Base-by-base conservation (phyloP, 2,797 vertebrate species). In the Melanotaenia pygmaea region DNA sequence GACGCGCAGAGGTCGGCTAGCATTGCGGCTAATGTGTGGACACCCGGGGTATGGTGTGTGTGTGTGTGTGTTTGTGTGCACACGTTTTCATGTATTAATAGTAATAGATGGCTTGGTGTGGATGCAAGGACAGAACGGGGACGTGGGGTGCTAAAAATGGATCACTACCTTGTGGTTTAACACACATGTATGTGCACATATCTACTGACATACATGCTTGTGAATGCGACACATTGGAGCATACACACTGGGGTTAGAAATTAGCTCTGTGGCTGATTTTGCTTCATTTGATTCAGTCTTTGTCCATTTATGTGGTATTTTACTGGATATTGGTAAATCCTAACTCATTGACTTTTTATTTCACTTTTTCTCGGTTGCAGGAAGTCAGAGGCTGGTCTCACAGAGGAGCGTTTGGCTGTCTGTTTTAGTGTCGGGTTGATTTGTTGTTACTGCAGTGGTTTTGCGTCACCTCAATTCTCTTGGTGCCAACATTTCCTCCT, bases 81-180 rank as follows among this genome's bases (percentile, higher is more conserved):
- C 65, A 67, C 65, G 59, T 75, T 54, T 67, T 56, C 56, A 66
- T 76, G 83, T 77, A 76, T 91, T 88, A 91, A 89, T 81, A 43
- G 86, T 94, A 93, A 94, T 92, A 92, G 88, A 94, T 94, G 89
- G 82, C 84, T 76, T 85, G 81, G 86, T 84, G 81, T 81, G 84
- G 88, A 83, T 50, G 64, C 91, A 93, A 94, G 93, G 94, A 94
- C 92, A 94, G 92, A 93, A 92, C 77, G 77, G 91, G 94, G 92
- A 91, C 92, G 72, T 59, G 69, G 61, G 79, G 47, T 30, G 56
- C 92, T 94, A 94, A 90, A 95, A 94, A 92, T 94, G 93, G 91
- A 90, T 89, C 64, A 20, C 67, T 87, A 81, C 64, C 85, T 77
- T 81, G 82, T 87, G 83, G 77, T 85, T 79, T 26, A 50, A 64